Conservation (phyloP, 2,113 vertebrate species). For the Rhinoptilus africanus region DNA sequence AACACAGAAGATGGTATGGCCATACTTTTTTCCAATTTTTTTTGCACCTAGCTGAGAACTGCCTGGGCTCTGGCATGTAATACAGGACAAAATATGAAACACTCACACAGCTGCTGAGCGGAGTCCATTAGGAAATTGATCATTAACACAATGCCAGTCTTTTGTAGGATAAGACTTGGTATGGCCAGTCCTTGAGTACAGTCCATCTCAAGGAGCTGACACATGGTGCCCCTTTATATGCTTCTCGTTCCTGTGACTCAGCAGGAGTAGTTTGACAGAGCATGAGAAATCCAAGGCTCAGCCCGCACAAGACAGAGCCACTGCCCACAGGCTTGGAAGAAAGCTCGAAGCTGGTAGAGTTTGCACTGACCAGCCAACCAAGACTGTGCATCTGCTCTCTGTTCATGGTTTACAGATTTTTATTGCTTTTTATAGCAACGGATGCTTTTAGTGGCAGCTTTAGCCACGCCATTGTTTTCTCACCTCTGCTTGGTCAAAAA, state of each 20-base stretch:
- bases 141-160: background rate
- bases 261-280: background rate
- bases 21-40: background rate
- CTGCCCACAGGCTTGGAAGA: background rate
- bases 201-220: background rate
- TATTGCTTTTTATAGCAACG: background rate
- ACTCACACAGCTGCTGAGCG: background rate
- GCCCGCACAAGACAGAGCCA: background rate
- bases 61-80: background rate
- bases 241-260: background rate
- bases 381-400: background rate
- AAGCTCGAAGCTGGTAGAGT: background rate
- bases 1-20: background rate
- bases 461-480: background rate
- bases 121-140: background rate
- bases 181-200: background rate
- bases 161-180: background rate
- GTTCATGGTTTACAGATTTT: background rate
- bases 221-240: background rate
- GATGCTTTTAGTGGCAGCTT: background rate
- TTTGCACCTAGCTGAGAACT: background rate
- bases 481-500: background rate
- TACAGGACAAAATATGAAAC: background rate
- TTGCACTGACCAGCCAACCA: background rate
- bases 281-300: background rate